These are phyloP conservation scores for Meloidogyne exigua DNA, from an alignment of 1,140 invertebrate species.

Conservation along the genomic window DNA sequence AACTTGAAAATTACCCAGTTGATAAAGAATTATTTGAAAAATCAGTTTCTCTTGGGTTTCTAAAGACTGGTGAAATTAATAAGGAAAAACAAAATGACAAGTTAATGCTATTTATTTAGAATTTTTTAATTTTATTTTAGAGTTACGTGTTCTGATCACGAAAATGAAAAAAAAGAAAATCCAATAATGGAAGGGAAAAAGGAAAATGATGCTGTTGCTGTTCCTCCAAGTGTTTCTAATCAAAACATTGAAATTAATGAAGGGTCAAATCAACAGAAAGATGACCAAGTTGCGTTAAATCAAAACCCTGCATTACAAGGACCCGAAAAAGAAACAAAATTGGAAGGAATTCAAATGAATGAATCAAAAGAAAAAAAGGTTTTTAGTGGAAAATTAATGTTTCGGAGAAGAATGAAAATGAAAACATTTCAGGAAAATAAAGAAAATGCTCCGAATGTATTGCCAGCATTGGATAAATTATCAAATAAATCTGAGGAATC, in stretches of 20 bases:
- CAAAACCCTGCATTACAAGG: not conserved
- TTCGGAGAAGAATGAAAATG: not conserved
- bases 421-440: not conserved
- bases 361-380: not conserved
- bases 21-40: slow-evolving; percentile 14
- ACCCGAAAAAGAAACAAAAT: not conserved
- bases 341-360: not conserved
- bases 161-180: not conserved
- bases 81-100: not conserved
- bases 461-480: not conserved
- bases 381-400: slow-evolving; percentile 2
- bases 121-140: not conserved
- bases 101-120: not conserved
- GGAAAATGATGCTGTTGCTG: not conserved
- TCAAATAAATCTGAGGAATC: not conserved
- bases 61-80: not conserved
- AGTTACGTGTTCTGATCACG: not conserved
- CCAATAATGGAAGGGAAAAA: not conserved
- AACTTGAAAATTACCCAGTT: not conserved
- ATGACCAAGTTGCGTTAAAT: not conserved
- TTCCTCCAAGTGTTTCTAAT: not conserved
- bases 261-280: not conserved
- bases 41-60: not conserved
- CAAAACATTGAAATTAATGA: not conserved
- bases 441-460: not conserved